These are phyloP conservation scores for Graptemys geographica DNA, from an alignment of 2,797 vertebrate genomes.

Conservation along the genomic window DNA sequence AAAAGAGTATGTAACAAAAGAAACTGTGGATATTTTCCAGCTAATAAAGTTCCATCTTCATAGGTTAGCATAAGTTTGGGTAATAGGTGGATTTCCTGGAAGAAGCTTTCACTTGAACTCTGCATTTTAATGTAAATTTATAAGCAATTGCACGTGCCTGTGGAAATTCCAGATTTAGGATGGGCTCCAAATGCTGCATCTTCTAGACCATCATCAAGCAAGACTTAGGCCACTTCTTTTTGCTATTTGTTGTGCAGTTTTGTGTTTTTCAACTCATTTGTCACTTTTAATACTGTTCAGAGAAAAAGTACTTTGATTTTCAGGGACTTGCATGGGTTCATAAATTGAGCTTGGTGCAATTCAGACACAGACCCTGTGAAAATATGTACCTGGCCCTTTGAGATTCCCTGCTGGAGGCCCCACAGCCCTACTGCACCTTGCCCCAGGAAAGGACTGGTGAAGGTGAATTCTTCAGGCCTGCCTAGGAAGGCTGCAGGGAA, in stretches of 20 bases:
- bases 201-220: neutral
- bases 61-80: fast-evolving
- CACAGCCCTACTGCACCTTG: neutral
- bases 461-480: neutral
- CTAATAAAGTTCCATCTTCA: neutral
- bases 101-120: neutral
- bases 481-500: neutral
- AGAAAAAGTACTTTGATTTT: neutral
- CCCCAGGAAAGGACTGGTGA: neutral
- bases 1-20: neutral
- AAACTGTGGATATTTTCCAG: fast-evolving
- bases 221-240: neutral
- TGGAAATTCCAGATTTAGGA: neutral
- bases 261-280: neutral
- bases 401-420: neutral
- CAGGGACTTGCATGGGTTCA: neutral
- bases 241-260: neutral
- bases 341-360: neutral
- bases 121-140: neutral
- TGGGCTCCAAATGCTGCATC: neutral
- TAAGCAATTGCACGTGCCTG: neutral
- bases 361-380: neutral
- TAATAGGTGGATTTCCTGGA: neutral
- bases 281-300: neutral
- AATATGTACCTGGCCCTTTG: neutral